These are phyloP conservation scores for Tragulus kanchil DNA, from an alignment of 2,113 vertebrate genomes.

Conservation along the genomic window DNA sequence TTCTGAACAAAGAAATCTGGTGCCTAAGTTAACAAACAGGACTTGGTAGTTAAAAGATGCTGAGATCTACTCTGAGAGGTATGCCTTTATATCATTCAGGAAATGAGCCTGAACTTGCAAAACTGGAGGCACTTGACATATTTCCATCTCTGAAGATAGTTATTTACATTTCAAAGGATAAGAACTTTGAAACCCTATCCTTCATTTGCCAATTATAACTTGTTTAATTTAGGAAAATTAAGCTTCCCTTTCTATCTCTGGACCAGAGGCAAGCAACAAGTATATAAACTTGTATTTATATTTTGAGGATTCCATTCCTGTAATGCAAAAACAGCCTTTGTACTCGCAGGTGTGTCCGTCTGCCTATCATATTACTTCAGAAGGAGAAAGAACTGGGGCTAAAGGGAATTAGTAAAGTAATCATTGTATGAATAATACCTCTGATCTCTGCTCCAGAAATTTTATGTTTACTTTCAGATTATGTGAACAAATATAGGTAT, in stretches of 20 bases:
- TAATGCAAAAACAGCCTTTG: background rate
- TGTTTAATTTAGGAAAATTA: background rate
- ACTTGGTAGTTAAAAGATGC: background rate
- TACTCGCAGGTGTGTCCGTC: background rate
- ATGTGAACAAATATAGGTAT: background rate
- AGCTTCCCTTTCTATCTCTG: background rate
- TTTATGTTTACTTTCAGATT: background rate
- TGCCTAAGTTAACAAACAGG: background rate
- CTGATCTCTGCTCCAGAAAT: background rate
- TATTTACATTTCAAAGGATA: background rate
- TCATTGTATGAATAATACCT: background rate
- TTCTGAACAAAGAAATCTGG: background rate
- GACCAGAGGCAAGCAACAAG: background rate
- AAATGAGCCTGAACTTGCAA: background rate
- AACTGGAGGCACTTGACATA: background rate
- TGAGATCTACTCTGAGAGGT: background rate
- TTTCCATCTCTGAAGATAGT: background rate
- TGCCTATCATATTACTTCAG: background rate
- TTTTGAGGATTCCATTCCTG: background rate
- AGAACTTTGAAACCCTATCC: background rate
- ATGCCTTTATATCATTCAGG: background rate
- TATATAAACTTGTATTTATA: background rate
- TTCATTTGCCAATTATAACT: background rate
- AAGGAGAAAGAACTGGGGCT: background rate
- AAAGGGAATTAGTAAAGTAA: background rate